phyloP scores from a whole-genome alignment of 2,888 invertebrate species.

The Coenonympha arcania region DNA sequence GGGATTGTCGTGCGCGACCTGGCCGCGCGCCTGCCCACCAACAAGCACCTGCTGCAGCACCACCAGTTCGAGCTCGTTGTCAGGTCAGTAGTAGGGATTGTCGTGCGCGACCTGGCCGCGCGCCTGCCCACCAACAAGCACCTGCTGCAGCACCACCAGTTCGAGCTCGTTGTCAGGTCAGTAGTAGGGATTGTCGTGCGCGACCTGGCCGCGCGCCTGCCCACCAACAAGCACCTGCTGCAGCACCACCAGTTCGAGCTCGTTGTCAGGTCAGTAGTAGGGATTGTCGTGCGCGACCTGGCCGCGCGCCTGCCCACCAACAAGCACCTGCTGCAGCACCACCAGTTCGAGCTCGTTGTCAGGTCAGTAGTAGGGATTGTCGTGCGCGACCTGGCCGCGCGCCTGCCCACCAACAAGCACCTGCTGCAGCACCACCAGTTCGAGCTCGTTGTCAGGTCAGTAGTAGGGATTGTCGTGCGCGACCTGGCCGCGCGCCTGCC shows the following conservation, averaged over 20 bases:
- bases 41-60: constrained; percentile 94
- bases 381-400: constrained; percentile 88
- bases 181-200: no score
- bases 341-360: constrained; percentile 96
- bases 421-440: constrained; percentile 97
- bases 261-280: constrained; percentile 81
- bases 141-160: constrained; percentile 96
- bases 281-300: constrained; percentile 91
- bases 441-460: constrained; percentile 86
- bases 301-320: constrained; percentile 90
- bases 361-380: no score
- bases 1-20: constrained; percentile 93
- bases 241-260: constrained; percentile 98
- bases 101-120: constrained; percentile 89
- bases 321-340: constrained; percentile 94
- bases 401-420: constrained; percentile 93
- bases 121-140: constrained; percentile 94
- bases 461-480: no score
- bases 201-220: constrained; percentile 89
- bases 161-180: constrained; percentile 88
- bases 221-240: constrained; percentile 92
- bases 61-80: constrained; percentile 98
- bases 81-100: no score
- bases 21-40: constrained; percentile 88
- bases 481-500: constrained; percentile 91